phyloP scores from a whole-genome alignment of 2,113 vertebrate genomes.

The Copsychus sechellarum region DNA sequence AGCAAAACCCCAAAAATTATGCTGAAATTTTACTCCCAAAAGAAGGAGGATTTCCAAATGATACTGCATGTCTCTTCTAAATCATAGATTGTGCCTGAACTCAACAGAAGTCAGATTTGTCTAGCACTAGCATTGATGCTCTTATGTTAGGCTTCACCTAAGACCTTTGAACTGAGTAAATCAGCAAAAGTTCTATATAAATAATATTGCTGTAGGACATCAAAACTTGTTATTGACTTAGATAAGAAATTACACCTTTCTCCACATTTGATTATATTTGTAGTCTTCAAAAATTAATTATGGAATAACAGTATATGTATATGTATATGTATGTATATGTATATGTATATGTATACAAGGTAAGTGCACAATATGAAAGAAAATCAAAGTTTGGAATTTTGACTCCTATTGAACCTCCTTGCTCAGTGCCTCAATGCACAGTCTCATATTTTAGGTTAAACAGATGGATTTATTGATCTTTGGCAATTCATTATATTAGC shows the following conservation, averaged over 20 bases:
- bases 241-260: not conserved
- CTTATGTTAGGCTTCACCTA: not conserved
- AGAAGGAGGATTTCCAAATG: not conserved
- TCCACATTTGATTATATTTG: not conserved
- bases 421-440: not conserved
- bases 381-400: not conserved
- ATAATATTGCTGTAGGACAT: not conserved
- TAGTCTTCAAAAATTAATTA: not conserved
- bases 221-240: not conserved
- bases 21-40: not conserved
- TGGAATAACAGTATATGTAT: not conserved
- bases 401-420: not conserved
- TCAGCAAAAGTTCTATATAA: not conserved
- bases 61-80: not conserved
- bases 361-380: not conserved
- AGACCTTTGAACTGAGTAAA: not conserved
- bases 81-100: not conserved
- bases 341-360: not conserved
- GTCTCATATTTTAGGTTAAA: not conserved
- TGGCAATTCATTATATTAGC: not conserved
- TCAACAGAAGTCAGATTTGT: not conserved
- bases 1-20: accelerated
- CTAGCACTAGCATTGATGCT: not conserved
- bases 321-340: not conserved
- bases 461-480: not conserved